phyloP scores from a whole-genome alignment of 2,113 vertebrate genomes.

The Cromileptes altivelis region DNA sequence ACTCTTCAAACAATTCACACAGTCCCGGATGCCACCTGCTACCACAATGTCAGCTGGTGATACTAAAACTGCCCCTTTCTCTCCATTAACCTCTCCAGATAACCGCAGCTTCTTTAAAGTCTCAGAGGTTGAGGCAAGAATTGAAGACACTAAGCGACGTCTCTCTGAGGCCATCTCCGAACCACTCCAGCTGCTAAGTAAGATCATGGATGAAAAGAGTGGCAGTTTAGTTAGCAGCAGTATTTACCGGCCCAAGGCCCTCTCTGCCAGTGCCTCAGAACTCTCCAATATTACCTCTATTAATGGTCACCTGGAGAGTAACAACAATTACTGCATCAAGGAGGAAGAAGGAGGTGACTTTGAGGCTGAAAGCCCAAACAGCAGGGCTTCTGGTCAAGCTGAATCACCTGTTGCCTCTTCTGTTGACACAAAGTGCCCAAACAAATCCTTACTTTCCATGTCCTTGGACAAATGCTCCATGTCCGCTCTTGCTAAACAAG shows the following conservation, averaged over 20 bases:
- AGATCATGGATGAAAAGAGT: slow-evolving; percentile 97
- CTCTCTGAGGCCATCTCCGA: slow-evolving; percentile 96
- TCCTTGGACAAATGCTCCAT: slow-evolving; percentile 91
- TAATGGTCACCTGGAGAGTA: slow-evolving; percentile 91
- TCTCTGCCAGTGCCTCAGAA: slow-evolving; percentile 95
- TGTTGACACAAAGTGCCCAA: slow-evolving; percentile 70
- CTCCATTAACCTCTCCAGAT: slow-evolving; percentile 92
- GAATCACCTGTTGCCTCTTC: slow-evolving; percentile 64
- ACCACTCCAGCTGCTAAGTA: slow-evolving; percentile 95
- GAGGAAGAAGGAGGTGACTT: slow-evolving; percentile 90
- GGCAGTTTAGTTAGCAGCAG: slow-evolving; percentile 81
- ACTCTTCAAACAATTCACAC: slow-evolving; percentile 97
- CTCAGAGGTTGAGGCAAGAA: slow-evolving; percentile 94
- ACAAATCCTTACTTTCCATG: slow-evolving; percentile 53
- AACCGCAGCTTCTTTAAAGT: slow-evolving; percentile 97
- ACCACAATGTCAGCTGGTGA: slow-evolving; percentile 79
- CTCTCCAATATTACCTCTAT: slow-evolving; percentile 89
- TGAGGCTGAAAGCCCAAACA: slow-evolving; percentile 85
- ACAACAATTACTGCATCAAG: slow-evolving; percentile 97
- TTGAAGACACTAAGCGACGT: slow-evolving; percentile 97
- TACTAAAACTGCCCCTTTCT: slow-evolving; percentile 95
- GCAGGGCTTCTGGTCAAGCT: slow-evolving; percentile 42
- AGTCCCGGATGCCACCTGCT: slow-evolving; percentile 85
- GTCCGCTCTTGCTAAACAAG: slow-evolving; percentile 93
- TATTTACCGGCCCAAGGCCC: slow-evolving; percentile 90